These are phyloP conservation scores for Motacilla tschutschensis DNA, from an alignment of 2,113 vertebrate genomes.

Conservation along the genomic window DNA sequence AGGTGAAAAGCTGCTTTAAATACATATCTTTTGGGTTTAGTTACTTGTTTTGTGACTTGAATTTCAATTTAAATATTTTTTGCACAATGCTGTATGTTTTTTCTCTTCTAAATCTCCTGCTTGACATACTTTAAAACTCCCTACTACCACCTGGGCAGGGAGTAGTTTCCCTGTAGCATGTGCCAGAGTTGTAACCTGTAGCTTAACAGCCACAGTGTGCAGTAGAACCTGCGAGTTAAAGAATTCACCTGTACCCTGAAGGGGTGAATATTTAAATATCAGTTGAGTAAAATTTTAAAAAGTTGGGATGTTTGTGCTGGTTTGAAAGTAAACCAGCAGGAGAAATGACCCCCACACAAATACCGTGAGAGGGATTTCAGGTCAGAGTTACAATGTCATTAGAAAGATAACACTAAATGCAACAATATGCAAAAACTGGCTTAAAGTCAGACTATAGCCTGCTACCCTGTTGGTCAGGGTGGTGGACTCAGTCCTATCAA, in stretches of 20 bases:
- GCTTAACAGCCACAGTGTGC: background rate
- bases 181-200: background rate
- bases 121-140: background rate
- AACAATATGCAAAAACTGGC: background rate
- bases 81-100: background rate
- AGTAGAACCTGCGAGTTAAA: background rate
- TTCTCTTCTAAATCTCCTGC: background rate
- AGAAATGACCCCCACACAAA: background rate
- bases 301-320: background rate
- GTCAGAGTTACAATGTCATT: background rate
- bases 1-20: background rate
- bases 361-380: background rate
- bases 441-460: background rate
- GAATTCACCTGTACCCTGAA: background rate
- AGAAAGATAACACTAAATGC: background rate
- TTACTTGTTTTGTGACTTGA: background rate
- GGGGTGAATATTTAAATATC: background rate
- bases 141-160: background rate
- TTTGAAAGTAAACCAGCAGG: background rate
- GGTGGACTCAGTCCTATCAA: background rate
- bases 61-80: background rate
- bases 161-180: background rate
- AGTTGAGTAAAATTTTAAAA: background rate
- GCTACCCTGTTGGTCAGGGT: background rate
- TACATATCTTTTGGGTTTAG: accelerated